Evolutionary conservation across 2,888 invertebrate genomes (phyloP).

Genomic region (Adelphocoris suturalis): DNA sequence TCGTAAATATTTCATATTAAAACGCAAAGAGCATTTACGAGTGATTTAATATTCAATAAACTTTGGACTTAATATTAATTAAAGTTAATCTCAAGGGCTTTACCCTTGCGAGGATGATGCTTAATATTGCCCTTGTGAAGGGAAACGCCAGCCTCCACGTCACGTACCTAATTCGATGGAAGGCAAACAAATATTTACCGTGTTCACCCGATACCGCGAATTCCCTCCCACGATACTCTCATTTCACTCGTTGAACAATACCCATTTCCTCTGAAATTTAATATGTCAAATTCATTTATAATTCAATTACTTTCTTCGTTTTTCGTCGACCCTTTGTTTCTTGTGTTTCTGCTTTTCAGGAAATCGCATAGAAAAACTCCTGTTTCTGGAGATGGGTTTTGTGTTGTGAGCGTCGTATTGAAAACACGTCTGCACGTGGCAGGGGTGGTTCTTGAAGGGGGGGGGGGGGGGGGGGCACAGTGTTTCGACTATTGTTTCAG

Average conservation of each 20-base stretch:
- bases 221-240: not conserved
- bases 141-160: not conserved
- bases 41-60: constrained; percentile 63
- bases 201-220: constrained; percentile 4
- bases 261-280: not conserved
- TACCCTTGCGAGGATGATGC: constrained; percentile 32
- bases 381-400: too few relatives aligned
- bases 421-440: too few relatives aligned
- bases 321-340: too few relatives aligned
- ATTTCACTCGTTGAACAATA: not conserved
- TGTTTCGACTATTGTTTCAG: too few relatives aligned
- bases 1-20: constrained; percentile 59
- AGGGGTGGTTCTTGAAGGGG: too few relatives aligned
- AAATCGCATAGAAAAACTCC: too few relatives aligned
- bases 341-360: too few relatives aligned
- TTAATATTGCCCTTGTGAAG: constrained; percentile 32
- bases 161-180: constrained; percentile 23
- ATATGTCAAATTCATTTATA: not conserved
- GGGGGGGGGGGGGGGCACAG: too few relatives aligned
- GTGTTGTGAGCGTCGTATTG: too few relatives aligned
- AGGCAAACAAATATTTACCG: constrained; percentile 47
- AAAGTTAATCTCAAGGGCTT: constrained; percentile 54
- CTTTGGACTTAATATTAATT: constrained; percentile 57
- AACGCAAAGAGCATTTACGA: constrained; percentile 59
- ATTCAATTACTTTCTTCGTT: not conserved